Percentiles rank a stretch among this genome's conserved stretches.
phyloP scores from a whole-genome alignment of 1,140 invertebrate species.

The Eumeta japonica region DNA sequence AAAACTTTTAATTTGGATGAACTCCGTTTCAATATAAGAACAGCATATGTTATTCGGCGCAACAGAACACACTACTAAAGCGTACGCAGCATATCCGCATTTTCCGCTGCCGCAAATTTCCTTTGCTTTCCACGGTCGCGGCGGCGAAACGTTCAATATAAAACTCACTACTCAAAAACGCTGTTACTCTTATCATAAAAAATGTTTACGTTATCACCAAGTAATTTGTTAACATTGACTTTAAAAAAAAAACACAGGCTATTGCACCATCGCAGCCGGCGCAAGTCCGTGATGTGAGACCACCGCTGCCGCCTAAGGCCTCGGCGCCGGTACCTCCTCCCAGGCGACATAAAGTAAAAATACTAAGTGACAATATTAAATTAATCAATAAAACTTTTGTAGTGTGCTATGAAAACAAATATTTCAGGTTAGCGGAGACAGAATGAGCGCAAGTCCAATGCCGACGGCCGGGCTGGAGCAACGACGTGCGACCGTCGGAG shows the following conservation, averaged over 20 bases:
- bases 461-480: constrained; percentile 28
- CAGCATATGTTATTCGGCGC: no score
- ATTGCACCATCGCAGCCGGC: constrained; percentile 7
- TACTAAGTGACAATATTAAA: no score
- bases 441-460: constrained; percentile 33
- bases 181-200: not conserved
- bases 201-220: not conserved
- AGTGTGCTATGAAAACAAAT: no score
- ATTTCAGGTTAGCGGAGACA: constrained; percentile 33
- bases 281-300: constrained; percentile 54
- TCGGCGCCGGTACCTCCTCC: constrained; percentile 82
- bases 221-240: not conserved
- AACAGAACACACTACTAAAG: no score
- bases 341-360: constrained; percentile 67
- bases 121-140: no score
- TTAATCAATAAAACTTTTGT: no score
- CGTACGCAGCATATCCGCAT: no score
- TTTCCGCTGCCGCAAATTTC: no score
- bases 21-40: no score
- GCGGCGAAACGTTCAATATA: not conserved
- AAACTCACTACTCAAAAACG: not conserved
- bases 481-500: constrained; percentile 25
- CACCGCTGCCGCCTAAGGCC: constrained; percentile 79
- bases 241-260: not conserved
- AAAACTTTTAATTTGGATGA: no score